These are phyloP conservation scores for Callocephalon fimbriatum DNA, from an alignment of 2,113 vertebrate genomes.

Conservation along the genomic window DNA sequence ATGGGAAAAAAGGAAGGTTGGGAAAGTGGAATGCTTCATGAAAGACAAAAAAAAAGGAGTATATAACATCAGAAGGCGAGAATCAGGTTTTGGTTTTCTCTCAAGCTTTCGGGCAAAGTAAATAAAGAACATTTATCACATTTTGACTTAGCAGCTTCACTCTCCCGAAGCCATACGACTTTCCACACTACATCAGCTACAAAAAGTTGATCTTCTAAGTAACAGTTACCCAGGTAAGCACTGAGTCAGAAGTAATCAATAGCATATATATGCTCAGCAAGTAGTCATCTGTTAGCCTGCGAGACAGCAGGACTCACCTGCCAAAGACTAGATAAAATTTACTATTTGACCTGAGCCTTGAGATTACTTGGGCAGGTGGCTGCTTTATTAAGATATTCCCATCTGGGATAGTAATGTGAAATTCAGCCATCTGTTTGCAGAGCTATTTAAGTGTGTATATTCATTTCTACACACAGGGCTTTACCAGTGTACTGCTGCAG, in stretches of 20 bases:
- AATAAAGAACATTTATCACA: neutral
- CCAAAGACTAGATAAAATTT: slow-evolving; percentile 29
- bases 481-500: neutral
- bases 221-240: neutral
- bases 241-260: neutral
- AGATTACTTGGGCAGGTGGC: slow-evolving; percentile 62
- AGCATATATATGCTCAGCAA: neutral
- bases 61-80: neutral
- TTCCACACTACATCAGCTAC: neutral
- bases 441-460: neutral
- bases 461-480: neutral
- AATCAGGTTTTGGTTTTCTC: neutral
- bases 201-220: neutral
- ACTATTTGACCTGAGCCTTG: slow-evolving; percentile 48
- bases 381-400: slow-evolving; percentile 51
- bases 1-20: neutral
- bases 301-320: slow-evolving; percentile 15
- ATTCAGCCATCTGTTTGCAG: slow-evolving; percentile 58
- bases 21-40: neutral
- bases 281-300: neutral
- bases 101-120: neutral
- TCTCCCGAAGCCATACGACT: neutral
- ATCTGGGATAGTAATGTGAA: slow-evolving; percentile 36
- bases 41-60: neutral
- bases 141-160: neutral